Evolutionary conservation across 2,113 vertebrate species (phyloP).

Genomic region (Isurus oxyrinchus): DNA sequence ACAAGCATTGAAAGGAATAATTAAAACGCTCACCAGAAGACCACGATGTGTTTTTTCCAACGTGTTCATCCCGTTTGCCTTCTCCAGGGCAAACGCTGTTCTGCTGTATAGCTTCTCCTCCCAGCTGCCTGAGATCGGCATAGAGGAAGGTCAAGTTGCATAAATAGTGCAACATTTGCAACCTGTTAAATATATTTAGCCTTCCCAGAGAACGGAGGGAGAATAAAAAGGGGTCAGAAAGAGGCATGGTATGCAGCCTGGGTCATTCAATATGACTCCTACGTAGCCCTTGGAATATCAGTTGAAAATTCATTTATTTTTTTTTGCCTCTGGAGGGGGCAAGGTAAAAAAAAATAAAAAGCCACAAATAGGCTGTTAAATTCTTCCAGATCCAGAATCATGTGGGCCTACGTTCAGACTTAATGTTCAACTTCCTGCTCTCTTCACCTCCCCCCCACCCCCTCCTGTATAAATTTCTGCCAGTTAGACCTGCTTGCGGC

Average conservation of each 20-base stretch:
- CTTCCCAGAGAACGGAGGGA: constrained; percentile 34
- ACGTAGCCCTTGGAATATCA: neutral
- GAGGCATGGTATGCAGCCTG: constrained; percentile 14
- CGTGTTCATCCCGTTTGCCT: constrained; percentile 31
- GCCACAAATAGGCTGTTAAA: neutral
- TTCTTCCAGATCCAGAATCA: neutral
- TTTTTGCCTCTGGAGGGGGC: neutral
- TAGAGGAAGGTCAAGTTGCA: constrained; percentile 31
- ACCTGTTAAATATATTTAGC: constrained; percentile 38
- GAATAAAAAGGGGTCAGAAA: constrained; percentile 29
- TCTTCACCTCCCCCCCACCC: neutral
- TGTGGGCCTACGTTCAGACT: neutral
- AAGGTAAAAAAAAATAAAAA: neutral
- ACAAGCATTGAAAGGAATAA: neutral
- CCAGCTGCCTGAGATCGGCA: constrained; percentile 27
- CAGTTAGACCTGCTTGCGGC: neutral
- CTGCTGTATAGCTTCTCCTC: neutral
- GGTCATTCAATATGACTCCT: constrained; percentile 35
- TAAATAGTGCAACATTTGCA: constrained; percentile 34
- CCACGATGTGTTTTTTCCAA: neutral
- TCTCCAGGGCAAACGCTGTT: neutral
- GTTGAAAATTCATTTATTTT: neutral
- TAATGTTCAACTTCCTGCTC: neutral
- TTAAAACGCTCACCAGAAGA: neutral
- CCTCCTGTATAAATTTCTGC: neutral